phyloP scores from a whole-genome alignment of 2,113 vertebrate species.

The Eulemur macaco region DNA sequence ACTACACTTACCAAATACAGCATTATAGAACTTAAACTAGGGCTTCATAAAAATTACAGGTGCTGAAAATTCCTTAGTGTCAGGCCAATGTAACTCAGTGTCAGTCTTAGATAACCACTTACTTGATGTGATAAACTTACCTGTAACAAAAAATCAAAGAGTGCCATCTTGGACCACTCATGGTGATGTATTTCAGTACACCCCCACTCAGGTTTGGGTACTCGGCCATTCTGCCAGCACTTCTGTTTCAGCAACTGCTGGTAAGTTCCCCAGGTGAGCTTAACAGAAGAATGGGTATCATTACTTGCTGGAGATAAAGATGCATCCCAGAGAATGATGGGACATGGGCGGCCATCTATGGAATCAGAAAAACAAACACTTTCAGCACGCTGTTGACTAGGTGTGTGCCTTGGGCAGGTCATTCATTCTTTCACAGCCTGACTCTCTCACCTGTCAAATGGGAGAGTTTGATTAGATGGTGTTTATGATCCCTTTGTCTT shows the following conservation, averaged over 20 bases:
- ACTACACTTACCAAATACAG: not conserved
- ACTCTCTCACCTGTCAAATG: not conserved
- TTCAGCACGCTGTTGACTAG: not conserved
- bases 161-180: constrained; percentile 96
- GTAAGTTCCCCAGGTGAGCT: constrained; percentile 92
- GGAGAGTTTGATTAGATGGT: not conserved
- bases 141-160: constrained; percentile 98
- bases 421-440: not conserved
- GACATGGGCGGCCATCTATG: constrained; percentile 88
- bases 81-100: not conserved
- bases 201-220: constrained; percentile 88
- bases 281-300: constrained; percentile 84
- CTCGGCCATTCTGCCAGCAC: constrained; percentile 92
- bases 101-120: not conserved
- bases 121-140: constrained; percentile 80
- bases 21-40: not conserved
- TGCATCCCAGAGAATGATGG: constrained; percentile 92
- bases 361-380: not conserved
- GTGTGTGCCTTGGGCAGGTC: not conserved
- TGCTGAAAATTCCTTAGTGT: not conserved
- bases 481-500: not conserved
- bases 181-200: constrained; percentile 92
- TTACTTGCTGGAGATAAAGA: constrained; percentile 87
- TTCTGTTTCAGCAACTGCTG: constrained; percentile 90
- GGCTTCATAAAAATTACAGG: not conserved